A percentile compares a stretch with the other conserved stretches of the same genome.
Conservation (phyloP, 2,113 vertebrate species). For the Ictidomys tridecemlineatus region DNA sequence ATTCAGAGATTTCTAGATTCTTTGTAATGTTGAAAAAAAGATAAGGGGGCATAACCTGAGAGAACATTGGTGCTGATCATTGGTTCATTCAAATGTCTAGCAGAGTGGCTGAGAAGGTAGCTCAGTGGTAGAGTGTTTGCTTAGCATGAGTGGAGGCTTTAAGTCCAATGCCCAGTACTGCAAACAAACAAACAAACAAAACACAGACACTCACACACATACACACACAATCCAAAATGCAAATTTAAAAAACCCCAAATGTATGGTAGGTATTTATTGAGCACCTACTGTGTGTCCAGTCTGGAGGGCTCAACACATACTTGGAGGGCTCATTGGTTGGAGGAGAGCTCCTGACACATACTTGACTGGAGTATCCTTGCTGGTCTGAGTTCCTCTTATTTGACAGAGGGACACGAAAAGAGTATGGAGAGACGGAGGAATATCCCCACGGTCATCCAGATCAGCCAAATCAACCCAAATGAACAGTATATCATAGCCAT, state of each 20-base stretch:
- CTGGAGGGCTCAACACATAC: not conserved
- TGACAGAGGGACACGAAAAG: not conserved
- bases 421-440: not conserved
- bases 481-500: not conserved
- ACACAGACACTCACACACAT: no score
- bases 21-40: constrained; percentile 43
- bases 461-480: not conserved
- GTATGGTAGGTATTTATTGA: not conserved
- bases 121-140: no score
- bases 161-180: no score
- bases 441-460: no score
- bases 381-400: not conserved
- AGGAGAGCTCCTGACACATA: not conserved
- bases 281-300: not conserved
- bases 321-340: not conserved
- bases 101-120: no score
- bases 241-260: no score
- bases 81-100: constrained; percentile 4
- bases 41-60: not conserved
- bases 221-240: no score
- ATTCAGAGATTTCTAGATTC: constrained; percentile 30
- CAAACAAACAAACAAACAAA: no score
- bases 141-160: no score
- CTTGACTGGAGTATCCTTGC: not conserved
- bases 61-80: not conserved